A percentile compares a stretch with the other conserved stretches of the same genome.
Evolutionary conservation across 2,797 vertebrate genomes (phyloP).

Genomic region (Crocidura indochinensis): DNA sequence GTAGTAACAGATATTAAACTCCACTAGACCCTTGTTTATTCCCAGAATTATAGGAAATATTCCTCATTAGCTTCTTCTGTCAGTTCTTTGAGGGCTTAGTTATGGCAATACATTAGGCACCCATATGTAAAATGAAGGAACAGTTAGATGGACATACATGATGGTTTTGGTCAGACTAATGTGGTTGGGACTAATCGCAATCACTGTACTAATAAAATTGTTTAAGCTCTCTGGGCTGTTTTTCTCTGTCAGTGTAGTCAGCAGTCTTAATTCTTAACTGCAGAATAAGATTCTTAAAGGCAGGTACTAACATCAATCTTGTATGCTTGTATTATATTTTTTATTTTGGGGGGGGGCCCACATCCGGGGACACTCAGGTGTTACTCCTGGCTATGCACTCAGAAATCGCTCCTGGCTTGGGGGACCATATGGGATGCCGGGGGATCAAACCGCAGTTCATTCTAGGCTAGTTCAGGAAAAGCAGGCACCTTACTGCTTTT

Average conservation of each 20-base stretch:
- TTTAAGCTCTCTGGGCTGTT: neutral
- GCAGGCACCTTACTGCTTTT: too few relatives aligned
- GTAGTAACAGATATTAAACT: neutral
- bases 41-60: neutral
- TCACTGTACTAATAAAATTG: neutral
- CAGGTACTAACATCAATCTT: neutral
- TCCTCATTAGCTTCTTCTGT: slow-evolving; percentile 16
- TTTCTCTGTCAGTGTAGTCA: neutral
- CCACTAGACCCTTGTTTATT: neutral
- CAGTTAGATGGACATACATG: neutral
- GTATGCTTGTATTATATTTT: neutral
- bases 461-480: too few relatives aligned
- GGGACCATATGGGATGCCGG: too few relatives aligned
- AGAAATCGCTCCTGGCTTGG: too few relatives aligned
- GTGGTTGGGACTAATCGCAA: neutral
- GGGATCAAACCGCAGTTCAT: too few relatives aligned
- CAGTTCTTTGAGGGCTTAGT: neutral
- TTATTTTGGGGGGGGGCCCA: too few relatives aligned
- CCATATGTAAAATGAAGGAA: neutral
- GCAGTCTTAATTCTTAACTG: neutral
- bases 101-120: neutral
- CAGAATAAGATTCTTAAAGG: neutral
- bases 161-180: neutral
- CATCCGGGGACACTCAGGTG: too few relatives aligned
- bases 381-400: too few relatives aligned